Evolutionary conservation across 2,888 invertebrate species (phyloP).

Genomic region (Caenorhabditis drosophilae): DNA sequence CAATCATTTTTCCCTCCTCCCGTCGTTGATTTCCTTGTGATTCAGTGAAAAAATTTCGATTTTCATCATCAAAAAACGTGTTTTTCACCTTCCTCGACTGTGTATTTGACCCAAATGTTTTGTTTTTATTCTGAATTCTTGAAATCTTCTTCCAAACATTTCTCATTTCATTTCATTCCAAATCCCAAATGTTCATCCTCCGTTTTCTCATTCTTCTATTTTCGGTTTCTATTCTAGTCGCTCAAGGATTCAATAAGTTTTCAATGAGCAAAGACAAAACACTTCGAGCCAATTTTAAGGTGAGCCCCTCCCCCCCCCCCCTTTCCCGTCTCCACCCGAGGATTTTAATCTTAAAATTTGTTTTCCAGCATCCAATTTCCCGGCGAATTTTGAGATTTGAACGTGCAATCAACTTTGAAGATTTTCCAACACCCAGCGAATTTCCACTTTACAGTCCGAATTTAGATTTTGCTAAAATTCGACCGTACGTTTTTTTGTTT

Average conservation of each 20-base stretch:
- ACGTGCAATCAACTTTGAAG: slow-evolving; percentile 27
- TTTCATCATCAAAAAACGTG: not conserved
- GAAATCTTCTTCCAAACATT: too few relatives aligned
- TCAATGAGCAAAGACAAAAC: slow-evolving; percentile 30
- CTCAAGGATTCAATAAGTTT: slow-evolving; percentile 24
- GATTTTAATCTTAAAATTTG: not conserved
- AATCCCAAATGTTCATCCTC: not conserved
- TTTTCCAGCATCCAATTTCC: slow-evolving; percentile 33
- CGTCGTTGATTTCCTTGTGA: too few relatives aligned
- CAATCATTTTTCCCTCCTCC: not conserved
- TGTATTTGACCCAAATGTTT: not conserved
- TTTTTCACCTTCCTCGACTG: not conserved
- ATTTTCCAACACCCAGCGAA: slow-evolving; percentile 31
- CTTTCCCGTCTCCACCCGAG: too few relatives aligned
- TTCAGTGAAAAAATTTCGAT: not conserved
- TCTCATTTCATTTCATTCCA: slow-evolving; percentile 4
- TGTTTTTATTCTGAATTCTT: not conserved
- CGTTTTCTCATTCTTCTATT: slow-evolving; percentile 3
- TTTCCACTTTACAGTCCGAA: slow-evolving; percentile 26
- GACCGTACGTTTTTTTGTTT: slow-evolving; percentile 20
- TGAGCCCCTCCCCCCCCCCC: not conserved
- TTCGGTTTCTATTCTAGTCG: too few relatives aligned
- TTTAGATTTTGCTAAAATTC: slow-evolving; percentile 36
- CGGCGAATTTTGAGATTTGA: slow-evolving; percentile 36
- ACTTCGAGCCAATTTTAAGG: slow-evolving; percentile 25